Percentiles rank a stretch among this genome's conserved stretches.
These are phyloP conservation scores for Aphodius sticticus DNA, from an alignment of 2,888 invertebrate species.

Conservation along the genomic window DNA sequence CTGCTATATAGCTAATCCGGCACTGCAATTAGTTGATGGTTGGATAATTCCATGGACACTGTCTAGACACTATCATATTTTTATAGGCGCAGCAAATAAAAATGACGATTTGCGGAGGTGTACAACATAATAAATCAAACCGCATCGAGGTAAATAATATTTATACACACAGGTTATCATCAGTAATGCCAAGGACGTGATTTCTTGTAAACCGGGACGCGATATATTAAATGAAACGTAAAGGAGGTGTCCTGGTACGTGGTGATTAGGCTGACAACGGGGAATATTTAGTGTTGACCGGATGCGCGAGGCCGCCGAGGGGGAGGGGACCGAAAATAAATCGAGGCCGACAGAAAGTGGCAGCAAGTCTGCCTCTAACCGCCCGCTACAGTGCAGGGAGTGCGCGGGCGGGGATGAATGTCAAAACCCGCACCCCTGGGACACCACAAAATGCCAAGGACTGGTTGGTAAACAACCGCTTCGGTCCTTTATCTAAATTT, in stretches of 20 bases:
- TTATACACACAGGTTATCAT: background rate
- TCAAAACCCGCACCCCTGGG: constrained; percentile 17
- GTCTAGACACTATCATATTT: too few species aligned
- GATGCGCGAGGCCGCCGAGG: background rate
- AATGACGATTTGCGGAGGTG: background rate
- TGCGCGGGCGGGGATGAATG: background rate
- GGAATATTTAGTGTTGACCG: constrained; percentile 4
- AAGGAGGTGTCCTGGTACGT: background rate
- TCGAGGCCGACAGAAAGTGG: background rate
- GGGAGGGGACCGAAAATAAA: constrained; percentile 18
- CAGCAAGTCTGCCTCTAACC: background rate
- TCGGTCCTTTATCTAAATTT: constrained; percentile 7
- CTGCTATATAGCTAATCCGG: too few species aligned
- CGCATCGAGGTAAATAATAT: background rate
- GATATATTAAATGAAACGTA: background rate
- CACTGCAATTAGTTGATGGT: too few species aligned
- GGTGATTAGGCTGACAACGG: background rate
- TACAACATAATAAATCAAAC: background rate
- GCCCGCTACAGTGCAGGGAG: background rate
- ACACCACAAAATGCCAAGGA: constrained; percentile 25
- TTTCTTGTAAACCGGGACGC: background rate
- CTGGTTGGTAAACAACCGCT: constrained; percentile 23
- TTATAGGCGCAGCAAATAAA: too few species aligned
- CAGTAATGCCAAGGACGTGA: constrained; percentile 4
- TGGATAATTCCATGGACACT: too few species aligned